These are phyloP conservation scores for Equus przewalskii DNA, from an alignment of 2,113 vertebrate genomes.

Conservation along the genomic window DNA sequence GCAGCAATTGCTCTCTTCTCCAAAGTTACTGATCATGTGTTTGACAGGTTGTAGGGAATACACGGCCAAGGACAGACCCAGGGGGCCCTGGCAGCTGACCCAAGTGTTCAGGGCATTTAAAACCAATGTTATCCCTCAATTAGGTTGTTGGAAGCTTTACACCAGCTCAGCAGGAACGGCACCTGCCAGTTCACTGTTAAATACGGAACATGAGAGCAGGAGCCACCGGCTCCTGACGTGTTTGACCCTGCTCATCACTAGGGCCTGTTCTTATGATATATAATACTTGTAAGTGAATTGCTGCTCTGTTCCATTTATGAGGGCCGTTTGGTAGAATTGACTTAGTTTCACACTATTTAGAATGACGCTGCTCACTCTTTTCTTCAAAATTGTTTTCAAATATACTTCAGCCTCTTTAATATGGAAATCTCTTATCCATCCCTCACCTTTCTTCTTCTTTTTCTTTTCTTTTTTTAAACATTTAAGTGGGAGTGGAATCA, in stretches of 20 bases:
- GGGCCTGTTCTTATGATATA: not conserved
- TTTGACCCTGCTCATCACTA: not conserved
- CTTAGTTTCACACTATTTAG: not conserved
- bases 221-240: not conserved
- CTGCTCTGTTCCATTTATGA: not conserved
- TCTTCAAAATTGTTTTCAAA: not conserved
- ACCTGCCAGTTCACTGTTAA: not conserved
- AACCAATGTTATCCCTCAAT: not conserved
- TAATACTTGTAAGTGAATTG: not conserved
- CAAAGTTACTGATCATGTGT: not conserved
- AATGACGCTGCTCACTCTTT: not conserved
- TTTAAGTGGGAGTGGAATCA: not conserved
- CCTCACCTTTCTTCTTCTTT: not conserved
- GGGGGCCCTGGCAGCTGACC: not conserved
- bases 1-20: not conserved
- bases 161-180: not conserved
- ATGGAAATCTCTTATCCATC: not conserved
- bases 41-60: not conserved
- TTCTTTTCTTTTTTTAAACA: not conserved
- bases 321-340: not conserved
- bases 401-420: not conserved
- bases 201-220: not conserved
- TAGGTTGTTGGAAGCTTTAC: slow-evolving; percentile 13
- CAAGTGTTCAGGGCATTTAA: not conserved
- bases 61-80: not conserved